Conservation (phyloP, 2,113 vertebrate genomes). For the Cervus canadensis region DNA sequence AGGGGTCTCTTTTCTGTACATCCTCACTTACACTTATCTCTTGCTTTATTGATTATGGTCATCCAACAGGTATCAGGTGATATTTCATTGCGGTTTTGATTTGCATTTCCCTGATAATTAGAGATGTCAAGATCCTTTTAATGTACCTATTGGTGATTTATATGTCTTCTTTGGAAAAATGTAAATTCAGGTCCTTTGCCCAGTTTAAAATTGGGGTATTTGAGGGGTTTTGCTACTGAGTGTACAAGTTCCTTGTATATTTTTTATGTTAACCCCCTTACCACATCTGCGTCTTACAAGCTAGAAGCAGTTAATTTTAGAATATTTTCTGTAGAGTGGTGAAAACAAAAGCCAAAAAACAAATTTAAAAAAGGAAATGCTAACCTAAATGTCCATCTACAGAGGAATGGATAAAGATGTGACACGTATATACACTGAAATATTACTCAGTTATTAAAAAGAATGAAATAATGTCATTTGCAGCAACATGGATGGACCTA, state of each 20-base stretch:
- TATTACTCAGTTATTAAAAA: no score
- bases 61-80: neutral
- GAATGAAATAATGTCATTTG: no score
- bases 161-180: neutral
- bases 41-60: neutral
- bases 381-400: neutral
- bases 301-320: constrained; percentile 6
- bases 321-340: neutral
- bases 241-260: neutral
- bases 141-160: neutral
- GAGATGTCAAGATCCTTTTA: neutral
- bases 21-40: neutral
- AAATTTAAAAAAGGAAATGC: neutral
- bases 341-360: neutral
- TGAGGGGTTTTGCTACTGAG: neutral
- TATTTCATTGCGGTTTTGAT: neutral
- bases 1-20: neutral
- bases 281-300: neutral
- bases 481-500: no score
- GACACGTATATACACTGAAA: no score
- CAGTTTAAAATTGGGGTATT: neutral
- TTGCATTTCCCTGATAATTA: neutral
- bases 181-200: neutral
- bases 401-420: no score
- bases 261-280: neutral